Conservation (phyloP, 2,113 vertebrate genomes). For the Hippocampus guttulatus region DNA sequence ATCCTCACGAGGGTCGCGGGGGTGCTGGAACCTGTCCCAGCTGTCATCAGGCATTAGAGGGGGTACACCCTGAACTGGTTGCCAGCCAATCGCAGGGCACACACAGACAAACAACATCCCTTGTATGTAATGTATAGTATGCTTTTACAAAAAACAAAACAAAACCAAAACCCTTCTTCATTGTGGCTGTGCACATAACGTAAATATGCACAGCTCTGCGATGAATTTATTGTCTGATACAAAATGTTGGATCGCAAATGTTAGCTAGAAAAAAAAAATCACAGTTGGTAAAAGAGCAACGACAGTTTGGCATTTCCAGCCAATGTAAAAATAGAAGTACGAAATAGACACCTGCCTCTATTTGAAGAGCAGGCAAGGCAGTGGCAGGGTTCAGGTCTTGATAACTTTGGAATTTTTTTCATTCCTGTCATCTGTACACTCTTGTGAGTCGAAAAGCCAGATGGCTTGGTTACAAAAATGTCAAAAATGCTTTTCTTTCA, state of each 20-base stretch:
- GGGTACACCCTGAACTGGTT: too few species aligned
- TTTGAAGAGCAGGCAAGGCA: not conserved
- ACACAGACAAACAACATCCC: not conserved
- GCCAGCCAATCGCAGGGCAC: too few species aligned
- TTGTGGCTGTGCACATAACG: not conserved
- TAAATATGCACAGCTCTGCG: not conserved
- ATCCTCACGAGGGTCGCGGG: too few species aligned
- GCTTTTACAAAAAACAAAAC: not conserved
- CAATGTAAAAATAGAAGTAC: not conserved
- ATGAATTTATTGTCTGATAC: not conserved
- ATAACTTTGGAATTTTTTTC: constrained; percentile 34
- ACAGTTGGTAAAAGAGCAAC: not conserved
- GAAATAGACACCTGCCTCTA: not conserved
- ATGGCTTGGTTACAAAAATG: constrained; percentile 33
- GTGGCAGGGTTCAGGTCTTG: constrained; percentile 15
- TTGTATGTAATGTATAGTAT: not conserved
- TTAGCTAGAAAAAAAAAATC: not conserved
- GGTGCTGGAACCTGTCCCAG: too few species aligned
- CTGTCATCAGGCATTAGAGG: too few species aligned
- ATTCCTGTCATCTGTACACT: constrained; percentile 46
- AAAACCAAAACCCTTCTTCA: not conserved
- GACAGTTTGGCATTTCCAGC: not conserved
- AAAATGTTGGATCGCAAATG: not conserved
- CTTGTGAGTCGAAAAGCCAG: constrained; percentile 34
- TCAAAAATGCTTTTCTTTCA: constrained; percentile 24